These are phyloP conservation scores for Phrynocephalus versicolor DNA, from an alignment of 2,113 vertebrate genomes.

Conservation along the genomic window DNA sequence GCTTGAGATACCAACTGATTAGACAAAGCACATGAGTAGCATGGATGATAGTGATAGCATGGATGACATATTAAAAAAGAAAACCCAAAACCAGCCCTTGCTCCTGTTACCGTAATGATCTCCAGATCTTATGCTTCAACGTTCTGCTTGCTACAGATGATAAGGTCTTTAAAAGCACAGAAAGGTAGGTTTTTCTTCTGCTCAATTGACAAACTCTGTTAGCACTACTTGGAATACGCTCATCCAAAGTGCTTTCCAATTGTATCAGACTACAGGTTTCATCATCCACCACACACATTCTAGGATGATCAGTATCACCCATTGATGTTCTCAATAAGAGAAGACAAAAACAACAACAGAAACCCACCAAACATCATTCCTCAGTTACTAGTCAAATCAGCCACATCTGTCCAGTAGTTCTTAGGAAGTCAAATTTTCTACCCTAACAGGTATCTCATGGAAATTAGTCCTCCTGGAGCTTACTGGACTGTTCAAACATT, in stretches of 20 bases:
- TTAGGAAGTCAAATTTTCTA: too few relatives aligned
- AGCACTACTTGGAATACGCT: background rate
- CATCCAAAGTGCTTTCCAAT: too few relatives aligned
- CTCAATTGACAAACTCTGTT: background rate
- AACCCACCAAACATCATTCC: too few relatives aligned
- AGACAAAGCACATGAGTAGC: background rate
- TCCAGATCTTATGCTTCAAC: background rate
- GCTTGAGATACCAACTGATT: background rate
- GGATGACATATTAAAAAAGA: background rate
- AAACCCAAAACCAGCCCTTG: background rate
- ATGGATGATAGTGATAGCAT: background rate
- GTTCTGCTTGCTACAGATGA: background rate
- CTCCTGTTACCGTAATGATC: background rate
- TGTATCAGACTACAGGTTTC: too few relatives aligned
- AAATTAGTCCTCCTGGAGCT: background rate
- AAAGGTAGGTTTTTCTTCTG: background rate
- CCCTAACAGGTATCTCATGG: background rate
- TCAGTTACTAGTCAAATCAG: background rate
- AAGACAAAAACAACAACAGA: background rate
- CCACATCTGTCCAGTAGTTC: background rate
- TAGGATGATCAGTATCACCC: background rate
- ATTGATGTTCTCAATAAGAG: background rate
- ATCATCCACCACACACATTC: too few relatives aligned
- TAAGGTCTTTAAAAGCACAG: background rate
- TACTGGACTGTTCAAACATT: background rate